These are phyloP conservation scores for Calyptommatus sinebrachiatus DNA, from an alignment of 2,113 vertebrate species.

Conservation along the genomic window DNA sequence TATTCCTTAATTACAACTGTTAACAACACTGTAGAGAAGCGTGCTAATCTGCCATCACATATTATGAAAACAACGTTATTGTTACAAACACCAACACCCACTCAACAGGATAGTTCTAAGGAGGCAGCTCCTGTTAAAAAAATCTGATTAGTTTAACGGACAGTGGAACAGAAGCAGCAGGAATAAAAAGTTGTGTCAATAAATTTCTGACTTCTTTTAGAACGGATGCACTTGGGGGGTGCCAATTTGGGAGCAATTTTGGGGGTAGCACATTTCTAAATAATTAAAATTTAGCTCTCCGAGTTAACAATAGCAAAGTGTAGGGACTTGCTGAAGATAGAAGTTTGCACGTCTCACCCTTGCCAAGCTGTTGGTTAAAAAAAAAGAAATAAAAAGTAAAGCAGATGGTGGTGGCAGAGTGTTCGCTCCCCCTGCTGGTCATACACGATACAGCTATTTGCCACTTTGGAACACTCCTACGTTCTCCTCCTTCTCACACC, in stretches of 20 bases:
- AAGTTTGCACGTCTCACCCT: background rate
- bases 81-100: slow-evolving; percentile 80
- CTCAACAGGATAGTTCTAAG: slow-evolving; percentile 76
- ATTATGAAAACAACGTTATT: slow-evolving; percentile 82
- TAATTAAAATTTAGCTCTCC: slow-evolving; percentile 30
- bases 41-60: slow-evolving; percentile 79
- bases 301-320: background rate
- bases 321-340: background rate
- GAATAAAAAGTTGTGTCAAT: slow-evolving; percentile 47
- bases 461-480: background rate
- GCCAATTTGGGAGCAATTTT: slow-evolving; percentile 9
- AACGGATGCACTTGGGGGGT: slow-evolving; percentile 31
- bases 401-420: background rate
- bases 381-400: too few species aligned
- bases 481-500: background rate
- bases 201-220: slow-evolving; percentile 51
- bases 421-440: slow-evolving; percentile 21
- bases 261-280: background rate
- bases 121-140: slow-evolving; percentile 67
- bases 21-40: slow-evolving; percentile 78
- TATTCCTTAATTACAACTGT: slow-evolving; percentile 82
- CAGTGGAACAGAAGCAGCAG: slow-evolving; percentile 36
- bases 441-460: background rate
- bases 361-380: background rate
- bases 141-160: slow-evolving; percentile 61